Base-by-base conservation (phyloP, 2,888 invertebrate genomes). In the Dendrolimus houi region DNA sequence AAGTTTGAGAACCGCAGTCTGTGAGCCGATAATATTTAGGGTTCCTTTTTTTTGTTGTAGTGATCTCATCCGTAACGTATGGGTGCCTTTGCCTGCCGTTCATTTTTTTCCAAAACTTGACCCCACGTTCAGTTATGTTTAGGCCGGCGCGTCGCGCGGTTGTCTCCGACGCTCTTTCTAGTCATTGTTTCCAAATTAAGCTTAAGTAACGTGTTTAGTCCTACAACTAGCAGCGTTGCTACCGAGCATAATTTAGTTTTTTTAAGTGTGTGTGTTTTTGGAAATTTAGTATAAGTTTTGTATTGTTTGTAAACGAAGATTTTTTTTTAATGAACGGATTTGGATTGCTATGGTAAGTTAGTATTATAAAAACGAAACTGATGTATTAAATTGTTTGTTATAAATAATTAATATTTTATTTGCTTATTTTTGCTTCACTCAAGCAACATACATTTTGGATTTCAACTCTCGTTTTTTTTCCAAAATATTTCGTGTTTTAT, bases 31-130 rank as follows among this genome's bases (percentile, higher is more conserved):
- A 86, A 86, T 85, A 87, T 89, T 87, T 86, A 86, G 87, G 88
- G 87, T 87, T 82, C 83, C 47, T 47, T 47, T 83, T 89, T 87
- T 90, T 90, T 88, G 87, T 87, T 83, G 79, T 79, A 84, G 81
- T 83, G 87, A 87, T 90, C 88, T 89, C 88, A 78, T 70, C 80
- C 78, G 87, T 85, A 87, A 82, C 85, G 88, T 86, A 87, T 86
- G 87, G 85, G 85, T 82, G 86, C 84, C 79, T 80, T 81, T 79
- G 85, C 81, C 81, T 83, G 83, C 82, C 77, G 72, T 77, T 75
- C 76, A 79, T 80, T 83, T 79, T 84, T 87, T 86, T 81, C 79
- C 72, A 83, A 85, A 87, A 81, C 79, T 83, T 85, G 85, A 85
- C 85, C 86, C 81, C 81, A 69, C 81, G 65, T 72, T 83, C 87